Evolutionary conservation across 2,113 vertebrate species (phyloP).

Genomic region (Chiloscyllium plagiosum): DNA sequence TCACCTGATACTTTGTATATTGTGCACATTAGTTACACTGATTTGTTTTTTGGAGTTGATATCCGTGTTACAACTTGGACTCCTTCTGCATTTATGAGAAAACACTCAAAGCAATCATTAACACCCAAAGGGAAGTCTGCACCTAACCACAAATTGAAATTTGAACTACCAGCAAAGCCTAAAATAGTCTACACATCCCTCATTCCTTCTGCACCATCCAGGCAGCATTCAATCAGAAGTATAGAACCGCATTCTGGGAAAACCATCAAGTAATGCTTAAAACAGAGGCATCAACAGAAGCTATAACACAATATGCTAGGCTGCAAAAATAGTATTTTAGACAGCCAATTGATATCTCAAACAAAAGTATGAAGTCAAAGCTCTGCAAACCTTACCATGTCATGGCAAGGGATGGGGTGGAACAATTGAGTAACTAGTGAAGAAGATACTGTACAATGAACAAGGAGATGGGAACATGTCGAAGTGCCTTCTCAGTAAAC

Average conservation of each 20-base stretch:
- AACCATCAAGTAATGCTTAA: not conserved
- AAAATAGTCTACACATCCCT: not conserved
- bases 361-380: too few species aligned
- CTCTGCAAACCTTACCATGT: too few species aligned
- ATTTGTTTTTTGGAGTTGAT: not conserved
- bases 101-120: not conserved
- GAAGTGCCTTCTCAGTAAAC: too few species aligned
- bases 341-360: too few species aligned
- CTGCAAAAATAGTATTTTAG: not conserved
- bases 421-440: too few species aligned
- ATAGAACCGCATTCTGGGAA: not conserved
- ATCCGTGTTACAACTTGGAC: not conserved
- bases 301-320: not conserved
- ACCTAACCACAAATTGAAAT: not conserved
- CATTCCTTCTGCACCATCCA: not conserved
- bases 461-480: too few species aligned
- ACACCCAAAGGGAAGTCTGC: not conserved
- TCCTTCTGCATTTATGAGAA: not conserved
- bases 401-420: too few species aligned
- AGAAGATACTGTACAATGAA: too few species aligned
- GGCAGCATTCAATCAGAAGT: not conserved
- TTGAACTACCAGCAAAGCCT: not conserved
- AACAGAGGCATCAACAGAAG: not conserved
- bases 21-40: not conserved
- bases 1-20: not conserved